Evolutionary conservation across 2,888 invertebrate species (phyloP).

Genomic region (Leptura quadrifasciata): DNA sequence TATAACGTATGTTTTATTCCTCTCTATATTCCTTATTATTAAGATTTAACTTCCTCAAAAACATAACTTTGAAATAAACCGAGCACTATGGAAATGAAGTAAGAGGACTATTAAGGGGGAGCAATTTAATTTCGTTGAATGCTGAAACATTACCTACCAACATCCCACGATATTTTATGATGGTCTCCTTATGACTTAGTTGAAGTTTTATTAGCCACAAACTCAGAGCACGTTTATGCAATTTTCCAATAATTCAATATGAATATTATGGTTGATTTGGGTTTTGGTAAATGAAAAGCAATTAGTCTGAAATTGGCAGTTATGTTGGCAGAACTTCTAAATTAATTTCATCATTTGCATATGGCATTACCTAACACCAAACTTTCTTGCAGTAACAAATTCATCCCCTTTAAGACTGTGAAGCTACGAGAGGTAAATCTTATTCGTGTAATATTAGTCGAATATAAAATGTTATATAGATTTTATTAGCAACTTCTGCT

Average conservation of each 20-base stretch:
- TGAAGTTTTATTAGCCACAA: slow-evolving; percentile 27
- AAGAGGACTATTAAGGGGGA: not conserved
- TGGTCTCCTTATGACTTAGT: slow-evolving; percentile 21
- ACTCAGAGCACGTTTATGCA: slow-evolving; percentile 36
- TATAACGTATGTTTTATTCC: no score
- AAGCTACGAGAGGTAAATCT: not conserved
- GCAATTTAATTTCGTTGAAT: slow-evolving; percentile 23
- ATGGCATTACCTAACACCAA: slow-evolving; percentile 36
- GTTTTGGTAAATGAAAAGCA: slow-evolving; percentile 48
- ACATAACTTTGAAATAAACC: slow-evolving; percentile 10
- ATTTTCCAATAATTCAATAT: slow-evolving; percentile 33
- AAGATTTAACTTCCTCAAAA: not conserved
- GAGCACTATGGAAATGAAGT: not conserved
- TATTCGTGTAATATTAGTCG: not conserved
- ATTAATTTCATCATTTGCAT: slow-evolving; percentile 43
- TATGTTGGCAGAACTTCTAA: slow-evolving; percentile 42
- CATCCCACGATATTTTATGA: slow-evolving; percentile 18
- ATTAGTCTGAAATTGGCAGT: slow-evolving; percentile 55
- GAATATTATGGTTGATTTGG: slow-evolving; percentile 45
- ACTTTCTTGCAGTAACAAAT: slow-evolving; percentile 13
- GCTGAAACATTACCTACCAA: slow-evolving; percentile 21
- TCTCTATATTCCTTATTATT: no score
- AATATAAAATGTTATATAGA: not conserved
- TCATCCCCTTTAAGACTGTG: not conserved
- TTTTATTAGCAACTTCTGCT: no score